Evolutionary conservation across 2,888 invertebrate species (phyloP), one percentile per base, ranked within the genome.

Genomic region (Athalia cordata): DNA sequence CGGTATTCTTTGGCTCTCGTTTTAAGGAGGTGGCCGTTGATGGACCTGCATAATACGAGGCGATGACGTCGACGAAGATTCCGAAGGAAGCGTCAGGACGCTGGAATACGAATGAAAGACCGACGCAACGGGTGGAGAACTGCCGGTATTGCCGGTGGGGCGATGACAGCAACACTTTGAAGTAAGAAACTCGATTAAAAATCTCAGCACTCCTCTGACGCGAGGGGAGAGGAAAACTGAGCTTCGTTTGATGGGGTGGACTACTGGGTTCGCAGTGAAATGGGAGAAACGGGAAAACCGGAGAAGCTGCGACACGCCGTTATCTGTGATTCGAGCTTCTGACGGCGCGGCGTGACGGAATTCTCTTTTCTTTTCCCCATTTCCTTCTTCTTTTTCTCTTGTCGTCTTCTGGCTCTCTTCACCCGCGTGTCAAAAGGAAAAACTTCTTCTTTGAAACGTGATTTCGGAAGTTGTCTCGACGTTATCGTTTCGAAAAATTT

Each of bases 101-200:
- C 66, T 47, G 11, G 8, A 75, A 55, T 57, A 4, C 43, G 57
- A 52, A n/a, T 50, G 29, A 52, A 68, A n/a, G 55, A 43, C 5
- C 4, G 61, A 13, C 65, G 57, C 64, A 49, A 15, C n/a, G 55
- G 74, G 45, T 78, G 43, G 62, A 76, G 59, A 80, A 80, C 77
- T 29, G 29, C 29, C 2, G 29, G 1, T 29, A 29, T 29, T 29
- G 29, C 29, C 29, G 80, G 68, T 77, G 77, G 50, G 76, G 79
- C 78, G 84, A 81, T 81, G 83, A 84, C 86, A 83, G 85, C 75
- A 82, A 81, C 82, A 83, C 83, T 85, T 84, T 84, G 83, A 85
- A 83, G 85, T 86, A 80, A 80, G 79, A 80, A 83, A 85, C 81
- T 83, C 83, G 85, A 86, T 86, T 84, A 84, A 86, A 84, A 84